These are phyloP conservation scores for Entosphenus tridentatus DNA, from an alignment of 2,113 vertebrate genomes.

Conservation along the genomic window DNA sequence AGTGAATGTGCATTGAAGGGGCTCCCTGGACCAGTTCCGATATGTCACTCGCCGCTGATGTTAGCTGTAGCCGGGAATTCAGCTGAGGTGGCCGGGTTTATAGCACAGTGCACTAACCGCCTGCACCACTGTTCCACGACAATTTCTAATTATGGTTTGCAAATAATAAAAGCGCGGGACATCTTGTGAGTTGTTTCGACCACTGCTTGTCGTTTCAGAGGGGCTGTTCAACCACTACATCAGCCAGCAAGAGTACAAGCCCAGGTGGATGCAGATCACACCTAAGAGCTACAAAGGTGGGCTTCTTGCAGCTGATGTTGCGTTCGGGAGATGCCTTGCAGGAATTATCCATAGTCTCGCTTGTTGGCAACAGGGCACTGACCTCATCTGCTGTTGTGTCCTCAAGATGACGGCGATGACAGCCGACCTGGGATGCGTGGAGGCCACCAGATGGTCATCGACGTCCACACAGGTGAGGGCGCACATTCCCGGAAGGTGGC, in stretches of 20 bases:
- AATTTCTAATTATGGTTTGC: too few relatives aligned
- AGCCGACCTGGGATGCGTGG: constrained; percentile 92
- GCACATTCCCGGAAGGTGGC: too few relatives aligned
- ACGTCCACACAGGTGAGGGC: constrained; percentile 75
- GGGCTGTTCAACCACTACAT: constrained; percentile 98
- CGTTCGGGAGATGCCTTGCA: not conserved
- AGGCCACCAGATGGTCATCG: constrained; percentile 98
- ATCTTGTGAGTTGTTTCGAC: too few relatives aligned
- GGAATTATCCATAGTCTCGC: not conserved
- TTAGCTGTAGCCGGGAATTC: too few relatives aligned
- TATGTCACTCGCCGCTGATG: too few relatives aligned
- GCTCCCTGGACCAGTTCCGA: too few relatives aligned
- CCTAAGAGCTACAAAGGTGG: constrained; percentile 90
- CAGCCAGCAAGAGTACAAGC: constrained; percentile 97
- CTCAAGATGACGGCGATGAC: constrained; percentile 65
- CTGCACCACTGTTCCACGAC: too few relatives aligned
- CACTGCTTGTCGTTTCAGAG: constrained; percentile 24
- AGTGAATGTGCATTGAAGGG: too few relatives aligned
- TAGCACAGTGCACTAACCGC: too few relatives aligned
- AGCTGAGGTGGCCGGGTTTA: too few relatives aligned
- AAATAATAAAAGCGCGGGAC: too few relatives aligned
- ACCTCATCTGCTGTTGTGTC: constrained; percentile 4
- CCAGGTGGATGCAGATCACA: constrained; percentile 92
- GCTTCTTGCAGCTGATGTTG: constrained; percentile 1
- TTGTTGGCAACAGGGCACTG: not conserved